Percentiles rank a stretch among this genome's conserved stretches.
These are phyloP conservation scores for Motacilla alba DNA, from an alignment of 2,113 vertebrate genomes.

Conservation along the genomic window DNA sequence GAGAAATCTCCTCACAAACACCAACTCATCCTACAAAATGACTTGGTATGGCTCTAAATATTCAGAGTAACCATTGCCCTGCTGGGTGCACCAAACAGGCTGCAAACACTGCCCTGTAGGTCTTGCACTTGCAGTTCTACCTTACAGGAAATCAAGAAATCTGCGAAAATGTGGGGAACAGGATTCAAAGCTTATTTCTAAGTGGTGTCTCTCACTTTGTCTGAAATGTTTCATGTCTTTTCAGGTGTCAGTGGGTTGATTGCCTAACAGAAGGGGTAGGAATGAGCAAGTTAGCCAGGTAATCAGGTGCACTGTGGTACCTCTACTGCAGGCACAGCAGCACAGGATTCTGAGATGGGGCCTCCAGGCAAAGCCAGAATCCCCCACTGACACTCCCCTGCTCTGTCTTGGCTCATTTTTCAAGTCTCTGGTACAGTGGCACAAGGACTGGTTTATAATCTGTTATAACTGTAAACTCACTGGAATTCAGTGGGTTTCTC, in stretches of 20 bases:
- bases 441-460: neutral
- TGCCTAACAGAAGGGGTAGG: slow-evolving; percentile 60
- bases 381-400: neutral
- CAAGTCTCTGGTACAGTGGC: slow-evolving; percentile 27
- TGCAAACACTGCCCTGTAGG: neutral
- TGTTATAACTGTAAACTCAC: neutral
- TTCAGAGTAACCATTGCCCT: neutral
- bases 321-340: slow-evolving; percentile 4
- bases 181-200: neutral
- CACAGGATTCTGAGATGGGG: slow-evolving; percentile 20
- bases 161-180: neutral
- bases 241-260: slow-evolving; percentile 64
- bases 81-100: neutral
- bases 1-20: neutral
- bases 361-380: slow-evolving; percentile 5
- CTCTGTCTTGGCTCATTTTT: neutral
- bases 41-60: neutral
- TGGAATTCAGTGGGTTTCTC: neutral
- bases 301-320: slow-evolving; percentile 19
- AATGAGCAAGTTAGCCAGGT: slow-evolving; percentile 62
- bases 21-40: neutral
- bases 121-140: neutral
- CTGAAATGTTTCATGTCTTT: slow-evolving; percentile 47
- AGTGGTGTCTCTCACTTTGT: neutral
- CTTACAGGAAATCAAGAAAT: neutral